These are phyloP conservation scores for Ernsta delagoae DNA, from an alignment of 2,888 invertebrate genomes.

Conservation along the genomic window DNA sequence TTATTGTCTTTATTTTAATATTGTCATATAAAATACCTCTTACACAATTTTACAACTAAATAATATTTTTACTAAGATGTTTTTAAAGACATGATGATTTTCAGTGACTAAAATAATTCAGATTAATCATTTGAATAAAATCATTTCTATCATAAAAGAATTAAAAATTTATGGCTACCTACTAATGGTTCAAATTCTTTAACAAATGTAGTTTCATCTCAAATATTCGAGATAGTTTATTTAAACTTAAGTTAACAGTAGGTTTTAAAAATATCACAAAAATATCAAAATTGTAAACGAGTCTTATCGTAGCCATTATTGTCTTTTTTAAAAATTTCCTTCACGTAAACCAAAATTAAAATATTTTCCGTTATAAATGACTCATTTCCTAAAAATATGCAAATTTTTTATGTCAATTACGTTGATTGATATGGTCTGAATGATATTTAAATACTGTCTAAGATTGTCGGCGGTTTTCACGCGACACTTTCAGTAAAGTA, in stretches of 20 bases:
- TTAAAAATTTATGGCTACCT: too few relatives aligned
- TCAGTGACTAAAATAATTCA: background rate
- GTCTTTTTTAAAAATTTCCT: background rate
- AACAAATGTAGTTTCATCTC: background rate
- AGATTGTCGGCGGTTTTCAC: slow-evolving; percentile 33
- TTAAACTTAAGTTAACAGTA: background rate
- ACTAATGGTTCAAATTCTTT: too few relatives aligned
- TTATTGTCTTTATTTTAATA: slow-evolving; percentile 66
- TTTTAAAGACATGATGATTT: background rate
- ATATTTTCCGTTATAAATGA: background rate
- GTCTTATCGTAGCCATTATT: background rate
- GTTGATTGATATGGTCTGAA: slow-evolving; percentile 39
- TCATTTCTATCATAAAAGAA: too few relatives aligned
- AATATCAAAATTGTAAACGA: background rate
- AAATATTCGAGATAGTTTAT: background rate
- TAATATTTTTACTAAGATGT: slow-evolving; percentile 1
- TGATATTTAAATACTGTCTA: slow-evolving; percentile 39
- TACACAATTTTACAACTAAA: slow-evolving; percentile 24
- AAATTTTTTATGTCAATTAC: slow-evolving; percentile 14
- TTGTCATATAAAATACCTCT: slow-evolving; percentile 58
- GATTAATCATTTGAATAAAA: too few relatives aligned
- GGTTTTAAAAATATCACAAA: background rate
- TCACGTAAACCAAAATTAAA: background rate
- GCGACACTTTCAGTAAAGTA: background rate
- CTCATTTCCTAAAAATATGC: background rate